phyloP scores from a whole-genome alignment of 35 echinoderm and acorn worm genomes.

The Holothuria glaberrima region DNA sequence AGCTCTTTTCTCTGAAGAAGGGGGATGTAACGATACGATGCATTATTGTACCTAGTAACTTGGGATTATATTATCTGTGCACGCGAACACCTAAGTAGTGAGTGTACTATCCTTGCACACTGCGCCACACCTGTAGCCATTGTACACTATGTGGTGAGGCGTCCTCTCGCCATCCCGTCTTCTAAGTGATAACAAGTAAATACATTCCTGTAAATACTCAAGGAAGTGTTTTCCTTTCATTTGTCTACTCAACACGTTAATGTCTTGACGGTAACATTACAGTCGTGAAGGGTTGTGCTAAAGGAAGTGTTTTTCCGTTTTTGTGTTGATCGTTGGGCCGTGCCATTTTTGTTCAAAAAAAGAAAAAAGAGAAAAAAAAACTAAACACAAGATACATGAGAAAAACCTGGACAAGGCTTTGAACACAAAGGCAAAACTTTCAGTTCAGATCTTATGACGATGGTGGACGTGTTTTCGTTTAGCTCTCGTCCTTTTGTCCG shows the following conservation, averaged over 20 bases:
- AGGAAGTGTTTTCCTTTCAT: slow-evolving; percentile 7
- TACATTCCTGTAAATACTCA: neutral
- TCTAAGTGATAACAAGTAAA: neutral
- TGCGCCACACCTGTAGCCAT: neutral
- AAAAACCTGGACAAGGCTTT: too few relatives aligned
- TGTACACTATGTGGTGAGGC: neutral
- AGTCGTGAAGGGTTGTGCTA: too few relatives aligned
- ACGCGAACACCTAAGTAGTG: neutral
- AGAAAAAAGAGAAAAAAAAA: too few relatives aligned
- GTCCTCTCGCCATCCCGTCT: neutral
- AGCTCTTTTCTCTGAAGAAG: too few relatives aligned
- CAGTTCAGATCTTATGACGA: too few relatives aligned
- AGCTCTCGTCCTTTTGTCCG: too few relatives aligned
- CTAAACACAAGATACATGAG: too few relatives aligned
- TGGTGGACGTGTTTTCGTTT: too few relatives aligned
- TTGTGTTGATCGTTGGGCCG: too few relatives aligned
- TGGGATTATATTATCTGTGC: neutral
- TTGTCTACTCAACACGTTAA: neutral
- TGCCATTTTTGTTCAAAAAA: too few relatives aligned
- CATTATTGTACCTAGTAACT: neutral
- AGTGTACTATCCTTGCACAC: neutral
- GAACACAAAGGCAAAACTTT: too few relatives aligned
- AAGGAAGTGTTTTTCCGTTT: too few relatives aligned
- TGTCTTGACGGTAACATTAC: neutral
- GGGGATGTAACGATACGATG: neutral